These are phyloP conservation scores for Micropoecilia bifurca DNA, from an alignment of 2,797 vertebrate genomes.

Conservation along the genomic window DNA sequence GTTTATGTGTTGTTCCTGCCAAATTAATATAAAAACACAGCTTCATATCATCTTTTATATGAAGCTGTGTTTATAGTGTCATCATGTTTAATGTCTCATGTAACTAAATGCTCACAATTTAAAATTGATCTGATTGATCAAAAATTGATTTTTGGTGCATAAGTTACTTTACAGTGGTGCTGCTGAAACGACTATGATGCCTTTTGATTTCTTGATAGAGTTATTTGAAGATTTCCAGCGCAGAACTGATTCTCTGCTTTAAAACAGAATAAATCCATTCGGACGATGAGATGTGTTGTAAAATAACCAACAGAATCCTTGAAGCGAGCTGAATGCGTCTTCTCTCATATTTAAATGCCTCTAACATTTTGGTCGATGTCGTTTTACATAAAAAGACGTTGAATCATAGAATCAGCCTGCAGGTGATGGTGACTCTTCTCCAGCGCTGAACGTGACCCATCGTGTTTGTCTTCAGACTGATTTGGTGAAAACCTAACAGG, in stretches of 20 bases:
- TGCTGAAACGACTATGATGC: background rate
- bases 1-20: no score
- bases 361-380: background rate
- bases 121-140: constrained; percentile 9
- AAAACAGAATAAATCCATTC: background rate
- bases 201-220: background rate
- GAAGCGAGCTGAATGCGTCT: background rate
- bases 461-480: background rate
- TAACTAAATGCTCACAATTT: constrained; percentile 38
- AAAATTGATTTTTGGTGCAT: background rate
- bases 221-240: background rate
- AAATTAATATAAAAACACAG: constrained; percentile 21
- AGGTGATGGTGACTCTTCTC: background rate
- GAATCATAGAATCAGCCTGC: background rate
- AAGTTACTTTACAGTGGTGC: background rate
- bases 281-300: background rate
- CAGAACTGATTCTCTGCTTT: background rate
- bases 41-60: constrained; percentile 42
- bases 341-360: background rate
- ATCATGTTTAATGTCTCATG: constrained; percentile 31
- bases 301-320: background rate
- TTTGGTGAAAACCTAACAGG: constrained; percentile 28
- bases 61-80: constrained; percentile 33
- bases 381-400: background rate
- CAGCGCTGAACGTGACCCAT: background rate